These are phyloP conservation scores for Argopecten irradians DNA, from an alignment of 1,140 invertebrate species.

Conservation along the genomic window DNA sequence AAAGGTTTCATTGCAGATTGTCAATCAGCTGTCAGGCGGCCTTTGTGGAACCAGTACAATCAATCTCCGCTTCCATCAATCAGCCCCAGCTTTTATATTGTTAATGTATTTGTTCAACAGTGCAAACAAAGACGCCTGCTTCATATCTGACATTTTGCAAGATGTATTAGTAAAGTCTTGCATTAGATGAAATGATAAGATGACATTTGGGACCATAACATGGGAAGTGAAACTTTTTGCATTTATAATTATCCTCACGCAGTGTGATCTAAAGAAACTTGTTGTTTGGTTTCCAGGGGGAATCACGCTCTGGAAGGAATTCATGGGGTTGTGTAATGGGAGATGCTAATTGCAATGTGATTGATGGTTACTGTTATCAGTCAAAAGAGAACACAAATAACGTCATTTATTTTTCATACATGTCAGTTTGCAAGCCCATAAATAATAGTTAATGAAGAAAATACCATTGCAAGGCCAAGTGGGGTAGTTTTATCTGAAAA, in stretches of 20 bases:
- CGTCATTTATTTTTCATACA: conserved; percentile 74
- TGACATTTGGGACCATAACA: conserved; percentile 58
- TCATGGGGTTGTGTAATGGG: conserved; percentile 67
- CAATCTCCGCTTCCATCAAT: conserved; percentile 74
- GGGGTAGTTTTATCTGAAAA: conserved; percentile 59
- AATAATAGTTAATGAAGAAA: conserved; percentile 70
- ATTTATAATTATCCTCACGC: conserved; percentile 51
- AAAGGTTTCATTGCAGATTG: conserved; percentile 73
- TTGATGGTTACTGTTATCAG: conserved; percentile 72
- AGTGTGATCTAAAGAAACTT: conserved; percentile 42
- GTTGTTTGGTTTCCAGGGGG: conserved; percentile 51
- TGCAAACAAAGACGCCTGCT: conserved; percentile 71
- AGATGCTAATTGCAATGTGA: conserved; percentile 71
- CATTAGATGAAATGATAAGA: conserved; percentile 65
- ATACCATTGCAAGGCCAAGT: conserved; percentile 58
- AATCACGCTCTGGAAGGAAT: conserved; percentile 56
- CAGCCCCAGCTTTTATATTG: conserved; percentile 71
- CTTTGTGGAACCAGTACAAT: conserved; percentile 73
- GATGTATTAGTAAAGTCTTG: conserved; percentile 67
- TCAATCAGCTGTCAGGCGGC: conserved; percentile 76
- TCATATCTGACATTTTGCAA: conserved; percentile 66
- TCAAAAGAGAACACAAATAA: conserved; percentile 68
- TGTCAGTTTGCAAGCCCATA: conserved; percentile 66
- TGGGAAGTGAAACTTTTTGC: conserved; percentile 46
- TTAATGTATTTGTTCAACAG: conserved; percentile 74